Evolutionary conservation across 2,888 invertebrate genomes (phyloP), one percentile per base, ranked within the genome.

Genomic region (Ceriagrion tenellum): DNA sequence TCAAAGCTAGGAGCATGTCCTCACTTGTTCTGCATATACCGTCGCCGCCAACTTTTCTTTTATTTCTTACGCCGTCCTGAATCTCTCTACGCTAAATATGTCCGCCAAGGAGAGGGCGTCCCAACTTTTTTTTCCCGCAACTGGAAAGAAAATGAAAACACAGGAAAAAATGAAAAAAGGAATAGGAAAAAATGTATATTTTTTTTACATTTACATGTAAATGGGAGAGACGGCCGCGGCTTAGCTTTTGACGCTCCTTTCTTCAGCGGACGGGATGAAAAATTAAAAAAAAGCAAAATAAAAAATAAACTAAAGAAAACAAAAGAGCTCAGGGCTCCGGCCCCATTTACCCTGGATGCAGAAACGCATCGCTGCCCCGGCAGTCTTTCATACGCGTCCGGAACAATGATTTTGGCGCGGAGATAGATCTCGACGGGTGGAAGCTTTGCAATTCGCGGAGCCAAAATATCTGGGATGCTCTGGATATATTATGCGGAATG

Each of bases 301-400:
- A 30, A n/a, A n/a, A n/a, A n/a, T n/a, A n/a, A n/a, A n/a, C n/a
- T n/a, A n/a, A n/a, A 10, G 16, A 10, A 69, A 13, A 69, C 20
- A 69, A 69, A 69, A 74, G 30, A 74, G 8, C 3, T 0, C 30
- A 30, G 74, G 16, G 20, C 74, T 10, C 0, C 23, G 74, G 74
- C 74, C 74, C 30, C 74, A 74, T 74, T 74, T 30, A 74, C 12
- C 74, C n/a, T 8, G 74, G 74, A 74, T 30, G 12, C 74, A 30
- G 23, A 30, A 74, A 74, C 63, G 74, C 74, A 4, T 30, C 13
- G 30, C 74, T 30, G 63, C 30, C 74, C 30, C 1, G 10, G 2
- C 74, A 74, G 74, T 74, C 74, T 74, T 74, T 74, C 74, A 74
- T 74, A 10, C 74, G 74, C 74, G 30, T 74, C 30, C 30, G 74